Conservation (phyloP, 2,888 invertebrate species). For the Eulithis prunata region DNA sequence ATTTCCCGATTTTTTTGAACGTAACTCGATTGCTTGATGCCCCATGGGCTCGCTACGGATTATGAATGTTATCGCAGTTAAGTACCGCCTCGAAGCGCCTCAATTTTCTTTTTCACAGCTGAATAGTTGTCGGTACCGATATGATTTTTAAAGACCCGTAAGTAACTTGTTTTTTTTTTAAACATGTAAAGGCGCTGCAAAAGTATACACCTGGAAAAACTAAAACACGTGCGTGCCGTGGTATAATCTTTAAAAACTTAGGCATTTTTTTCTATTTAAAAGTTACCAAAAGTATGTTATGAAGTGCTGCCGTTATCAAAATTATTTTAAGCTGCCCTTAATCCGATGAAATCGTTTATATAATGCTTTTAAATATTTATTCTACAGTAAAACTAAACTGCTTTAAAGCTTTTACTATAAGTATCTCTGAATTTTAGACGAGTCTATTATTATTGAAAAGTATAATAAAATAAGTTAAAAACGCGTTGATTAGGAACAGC, state of each 20-base stretch:
- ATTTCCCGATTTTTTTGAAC: conserved; percentile 64
- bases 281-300: not conserved
- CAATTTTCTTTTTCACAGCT: conserved; percentile 44
- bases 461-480: not conserved
- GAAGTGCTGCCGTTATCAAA: too few species aligned
- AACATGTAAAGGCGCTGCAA: not conserved
- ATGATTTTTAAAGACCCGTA: conserved; percentile 29
- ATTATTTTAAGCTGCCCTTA: too few species aligned
- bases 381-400: too few species aligned
- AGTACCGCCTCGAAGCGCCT: conserved; percentile 51
- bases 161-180: conserved; percentile 6
- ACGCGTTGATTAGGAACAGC: conserved; percentile 25
- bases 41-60: conserved; percentile 62
- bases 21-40: conserved; percentile 62
- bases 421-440: too few species aligned
- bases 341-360: too few species aligned
- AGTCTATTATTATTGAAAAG: too few species aligned
- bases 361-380: too few species aligned
- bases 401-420: too few species aligned
- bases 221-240: not conserved
- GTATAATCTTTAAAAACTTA: not conserved
- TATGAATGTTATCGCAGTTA: conserved; percentile 66
- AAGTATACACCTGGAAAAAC: not conserved
- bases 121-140: conserved; percentile 26
- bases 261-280: not conserved